Conservation (phyloP, 1,140 invertebrate genomes). For the Bombus haemorrhoidalis region DNA sequence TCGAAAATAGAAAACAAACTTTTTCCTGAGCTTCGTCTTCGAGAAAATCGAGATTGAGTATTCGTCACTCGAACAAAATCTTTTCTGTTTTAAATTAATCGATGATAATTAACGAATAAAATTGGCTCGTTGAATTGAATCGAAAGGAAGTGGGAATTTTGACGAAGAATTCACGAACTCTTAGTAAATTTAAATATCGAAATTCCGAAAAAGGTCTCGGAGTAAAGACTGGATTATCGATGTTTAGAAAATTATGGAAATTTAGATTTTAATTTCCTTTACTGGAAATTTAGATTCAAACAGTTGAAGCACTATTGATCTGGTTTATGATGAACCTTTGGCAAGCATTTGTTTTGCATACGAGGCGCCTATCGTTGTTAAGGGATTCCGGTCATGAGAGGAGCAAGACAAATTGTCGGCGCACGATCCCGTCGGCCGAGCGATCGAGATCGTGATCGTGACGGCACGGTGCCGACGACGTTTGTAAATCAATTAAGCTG, state of each 20-base stretch:
- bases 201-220: too few species aligned
- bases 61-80: too few species aligned
- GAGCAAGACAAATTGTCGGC: conserved; percentile 69
- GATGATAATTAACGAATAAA: too few species aligned
- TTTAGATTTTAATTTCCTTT: neutral
- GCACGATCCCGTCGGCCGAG: conserved; percentile 60
- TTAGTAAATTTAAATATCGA: too few species aligned
- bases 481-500: conserved; percentile 77
- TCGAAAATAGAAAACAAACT: too few species aligned
- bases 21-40: too few species aligned
- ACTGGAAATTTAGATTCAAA: neutral
- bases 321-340: neutral
- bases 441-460: conserved; percentile 70
- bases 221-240: neutral
- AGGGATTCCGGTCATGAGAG: conserved; percentile 49
- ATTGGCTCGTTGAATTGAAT: too few species aligned
- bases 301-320: too few species aligned
- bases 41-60: too few species aligned
- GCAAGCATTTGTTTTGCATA: conserved; percentile 3
- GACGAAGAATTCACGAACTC: too few species aligned
- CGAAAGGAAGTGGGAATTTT: too few species aligned
- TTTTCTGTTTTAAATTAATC: too few species aligned
- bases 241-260: neutral
- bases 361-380: conserved; percentile 21
- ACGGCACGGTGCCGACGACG: conserved; percentile 55